Base-by-base conservation (phyloP, 2,888 invertebrate genomes). In the Phyllotreta cruciferae region DNA sequence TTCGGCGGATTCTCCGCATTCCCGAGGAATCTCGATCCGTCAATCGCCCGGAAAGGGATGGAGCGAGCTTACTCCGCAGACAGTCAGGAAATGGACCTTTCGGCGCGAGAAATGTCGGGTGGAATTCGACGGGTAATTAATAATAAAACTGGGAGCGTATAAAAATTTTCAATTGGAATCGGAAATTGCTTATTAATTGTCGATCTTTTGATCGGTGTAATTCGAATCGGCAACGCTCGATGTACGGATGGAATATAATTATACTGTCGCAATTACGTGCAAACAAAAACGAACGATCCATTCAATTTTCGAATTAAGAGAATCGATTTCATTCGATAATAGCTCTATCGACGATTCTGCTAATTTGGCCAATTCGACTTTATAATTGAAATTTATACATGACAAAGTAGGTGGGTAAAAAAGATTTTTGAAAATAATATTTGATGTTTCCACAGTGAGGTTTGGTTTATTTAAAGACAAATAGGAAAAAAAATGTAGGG, bases 1-100 rank as follows among this genome's bases (percentile, higher is more conserved):
- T 53, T 58, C 52, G 58, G 58, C 58, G 52, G 58, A 58, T 50
- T 58, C 24, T 24, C 13, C 58, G 42, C 60, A 60, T 60, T 60
- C 49, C 42, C 52, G 14, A 39, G 53, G 44, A 60, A 60, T 52
- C 45, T 37, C 52, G 44, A 60, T 60, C 42, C 45, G 60, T 44
- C 60, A 60, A 44, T 60, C 10, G 10, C n/a, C 39, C 13, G 37
- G n/a, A 52, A 37, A 37, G 34, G 13, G 36, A 52, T 37, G 6
- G n/a, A 38, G 10, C 8, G 52, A 13, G 37, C 36, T 36, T 52
- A 52, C 34, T 37, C 38, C 38, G 38, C 37, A 38, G 49, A 8
- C 14, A 34, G 7, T 7, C 10, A 34, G 49, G 49, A 49, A 8
- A 44, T 13, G 1, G 44, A 6, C 14, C 14, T 44, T 14, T 7